Percentiles rank a stretch among this genome's conserved stretches.
Evolutionary conservation across 2,797 vertebrate genomes (phyloP).

Genomic region (Poecilia velifera): DNA sequence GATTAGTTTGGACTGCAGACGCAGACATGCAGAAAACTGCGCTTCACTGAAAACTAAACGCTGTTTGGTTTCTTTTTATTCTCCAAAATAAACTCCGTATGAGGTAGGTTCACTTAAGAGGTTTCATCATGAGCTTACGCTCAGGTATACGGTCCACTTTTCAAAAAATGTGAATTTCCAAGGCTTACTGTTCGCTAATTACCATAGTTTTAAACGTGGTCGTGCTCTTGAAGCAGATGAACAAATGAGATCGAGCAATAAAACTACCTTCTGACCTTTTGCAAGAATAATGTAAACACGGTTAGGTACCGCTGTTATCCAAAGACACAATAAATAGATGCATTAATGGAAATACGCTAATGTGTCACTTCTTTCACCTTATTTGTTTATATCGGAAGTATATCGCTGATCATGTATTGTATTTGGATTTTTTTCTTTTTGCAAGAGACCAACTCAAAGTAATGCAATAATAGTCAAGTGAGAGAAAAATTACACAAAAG

Average conservation of each 20-base stretch:
- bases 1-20: slow-evolving; percentile 43
- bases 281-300: not conserved
- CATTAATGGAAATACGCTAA: not conserved
- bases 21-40: not conserved
- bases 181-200: not conserved
- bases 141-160: not conserved
- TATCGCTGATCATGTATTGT: not conserved
- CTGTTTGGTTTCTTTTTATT: not conserved
- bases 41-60: not conserved
- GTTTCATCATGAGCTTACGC: not conserved
- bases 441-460: not conserved
- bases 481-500: not conserved
- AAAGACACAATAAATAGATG: not conserved
- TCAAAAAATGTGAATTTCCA: not conserved
- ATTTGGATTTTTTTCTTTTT: not conserved
- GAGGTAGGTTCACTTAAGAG: slow-evolving; percentile 18
- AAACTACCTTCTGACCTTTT: not conserved
- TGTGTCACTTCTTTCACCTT: not conserved
- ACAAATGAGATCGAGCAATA: not conserved
- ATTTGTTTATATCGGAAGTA: not conserved
- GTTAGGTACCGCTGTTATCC: not conserved
- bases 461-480: not conserved
- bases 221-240: not conserved
- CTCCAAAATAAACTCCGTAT: not conserved
- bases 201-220: not conserved